Evolutionary conservation across 2,113 vertebrate genomes (phyloP).

Genomic region (Spea multiplicata): DNA sequence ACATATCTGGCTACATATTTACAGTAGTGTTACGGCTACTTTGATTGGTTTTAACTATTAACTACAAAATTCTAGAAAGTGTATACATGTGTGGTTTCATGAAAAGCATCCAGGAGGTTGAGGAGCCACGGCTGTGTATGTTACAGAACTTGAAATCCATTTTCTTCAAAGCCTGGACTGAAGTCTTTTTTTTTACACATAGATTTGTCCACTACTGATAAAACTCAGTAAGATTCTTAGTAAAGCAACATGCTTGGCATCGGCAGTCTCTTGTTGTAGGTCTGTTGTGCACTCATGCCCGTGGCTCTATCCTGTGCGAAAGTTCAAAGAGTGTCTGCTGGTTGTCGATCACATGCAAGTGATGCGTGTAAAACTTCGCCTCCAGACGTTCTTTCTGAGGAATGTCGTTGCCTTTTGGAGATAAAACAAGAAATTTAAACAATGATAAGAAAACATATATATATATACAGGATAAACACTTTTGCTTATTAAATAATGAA

Average conservation of each 20-base stretch:
- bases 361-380: slow-evolving; percentile 77
- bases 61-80: neutral
- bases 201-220: slow-evolving; percentile 63
- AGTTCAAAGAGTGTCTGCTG: slow-evolving; percentile 95
- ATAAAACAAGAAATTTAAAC: slow-evolving; percentile 23
- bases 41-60: neutral
- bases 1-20: neutral
- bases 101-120: neutral
- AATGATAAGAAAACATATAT: neutral
- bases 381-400: slow-evolving; percentile 86
- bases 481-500: neutral
- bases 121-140: neutral
- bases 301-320: slow-evolving; percentile 91
- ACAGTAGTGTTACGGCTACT: neutral
- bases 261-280: slow-evolving; percentile 59
- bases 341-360: slow-evolving; percentile 93
- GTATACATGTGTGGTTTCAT: neutral
- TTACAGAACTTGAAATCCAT: neutral
- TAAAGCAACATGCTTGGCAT: slow-evolving; percentile 64
- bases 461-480: neutral
- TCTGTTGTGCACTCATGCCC: slow-evolving; percentile 59
- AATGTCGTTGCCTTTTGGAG: slow-evolving; percentile 72
- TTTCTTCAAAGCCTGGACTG: neutral
- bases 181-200: neutral
- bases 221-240: slow-evolving; percentile 73